Base-by-base conservation (phyloP, 2,888 invertebrate species). In the Papilio demoleus region DNA sequence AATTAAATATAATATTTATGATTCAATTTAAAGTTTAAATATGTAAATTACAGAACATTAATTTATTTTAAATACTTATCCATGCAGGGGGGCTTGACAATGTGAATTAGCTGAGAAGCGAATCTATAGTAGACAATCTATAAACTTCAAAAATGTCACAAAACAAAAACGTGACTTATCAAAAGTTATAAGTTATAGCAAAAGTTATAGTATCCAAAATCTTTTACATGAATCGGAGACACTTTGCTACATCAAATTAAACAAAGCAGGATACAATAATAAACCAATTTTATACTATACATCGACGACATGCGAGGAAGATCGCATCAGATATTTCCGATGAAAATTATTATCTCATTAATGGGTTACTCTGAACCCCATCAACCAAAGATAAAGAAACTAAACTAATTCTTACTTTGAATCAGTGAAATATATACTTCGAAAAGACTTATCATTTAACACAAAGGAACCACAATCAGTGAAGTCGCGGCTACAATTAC, bases 401-500 rank as follows among this genome's bases (percentile, higher is more conserved):
- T 45, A 56, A 65, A 65, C 64, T 64, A 60, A 56, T 65, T 36
- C 58, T 53, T 64, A 36, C 64, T 71, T 72, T 72, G 71, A 72
- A 72, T 63, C 63, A 69, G 71, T 70, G 72, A 69, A 72, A 74
- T 72, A 73, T 71, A 72, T 66, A 68, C 67, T 70, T 72, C 67
- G 70, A 75, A 70, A 66, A 61, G 69, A 56, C 65, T 80, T 83
- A 85, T 82, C 81, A 80, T 71, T 79, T 77, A 84, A 84, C 84
- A 85, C 77, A 71, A 70, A 74, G 74, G 27, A 45, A 22, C 65
- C 79, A 77, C 82, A 81, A 81, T 83, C 79, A 77, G 76, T 78
- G 76, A 83, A 76, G 74, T 73, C 74, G 73, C 76, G 76, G 75
- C 50, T 76, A 77, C 82, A 86, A 82, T 86, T 85, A 84, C 76